These are phyloP conservation scores for Oenanthe melanoleuca DNA, from an alignment of 2,113 vertebrate species.

Conservation along the genomic window DNA sequence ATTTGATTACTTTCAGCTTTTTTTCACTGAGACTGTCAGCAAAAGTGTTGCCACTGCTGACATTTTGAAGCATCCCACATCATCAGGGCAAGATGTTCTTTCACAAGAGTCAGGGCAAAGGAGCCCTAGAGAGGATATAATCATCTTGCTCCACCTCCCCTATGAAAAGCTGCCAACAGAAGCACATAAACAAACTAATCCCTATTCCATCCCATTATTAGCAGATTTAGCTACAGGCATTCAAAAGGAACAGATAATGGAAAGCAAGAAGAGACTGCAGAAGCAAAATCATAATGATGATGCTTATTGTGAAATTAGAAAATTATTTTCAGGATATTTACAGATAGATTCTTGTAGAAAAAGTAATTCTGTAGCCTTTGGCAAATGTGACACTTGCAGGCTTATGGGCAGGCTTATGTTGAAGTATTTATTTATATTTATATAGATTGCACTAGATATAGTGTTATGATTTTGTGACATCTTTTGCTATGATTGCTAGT, in stretches of 20 bases:
- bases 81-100: background rate
- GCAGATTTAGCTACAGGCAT: conserved; percentile 15
- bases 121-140: background rate
- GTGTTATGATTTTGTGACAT: background rate
- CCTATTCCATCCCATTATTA: conserved; percentile 9
- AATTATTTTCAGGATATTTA: background rate
- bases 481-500: background rate
- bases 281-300: background rate
- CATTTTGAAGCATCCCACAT: background rate
- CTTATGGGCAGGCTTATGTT: background rate
- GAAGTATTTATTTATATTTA: background rate
- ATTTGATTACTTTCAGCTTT: background rate
- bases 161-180: background rate
- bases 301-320: background rate
- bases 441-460: background rate
- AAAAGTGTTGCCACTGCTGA: background rate
- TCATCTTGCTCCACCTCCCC: background rate
- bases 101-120: background rate
- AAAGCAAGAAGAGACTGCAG: background rate
- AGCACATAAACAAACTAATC: conserved; percentile 46
- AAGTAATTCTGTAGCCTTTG: background rate
- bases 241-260: background rate
- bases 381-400: background rate
- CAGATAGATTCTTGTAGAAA: background rate
- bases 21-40: background rate